Evolutionary conservation across 2,888 invertebrate species (phyloP).

Genomic region (Sipha maydis): DNA sequence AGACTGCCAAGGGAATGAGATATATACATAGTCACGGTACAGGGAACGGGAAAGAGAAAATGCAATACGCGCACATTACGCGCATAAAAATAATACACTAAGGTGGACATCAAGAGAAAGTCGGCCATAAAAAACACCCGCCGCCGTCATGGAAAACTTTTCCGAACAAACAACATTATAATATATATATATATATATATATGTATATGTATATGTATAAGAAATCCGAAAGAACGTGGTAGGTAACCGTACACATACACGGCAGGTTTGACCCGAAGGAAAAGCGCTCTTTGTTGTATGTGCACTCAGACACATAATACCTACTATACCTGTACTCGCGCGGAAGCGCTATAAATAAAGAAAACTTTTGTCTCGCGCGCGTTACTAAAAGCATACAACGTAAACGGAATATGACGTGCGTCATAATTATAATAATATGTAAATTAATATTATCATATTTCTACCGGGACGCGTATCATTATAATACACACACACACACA

Average conservation of each 20-base stretch:
- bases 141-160: background rate
- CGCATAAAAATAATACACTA: constrained; percentile 17
- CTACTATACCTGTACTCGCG: background rate
- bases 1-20: too few relatives aligned
- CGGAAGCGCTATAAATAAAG: constrained; percentile 11
- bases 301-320: background rate
- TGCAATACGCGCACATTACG: background rate
- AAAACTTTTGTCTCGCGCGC: constrained; percentile 19
- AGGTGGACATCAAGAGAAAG: constrained; percentile 39
- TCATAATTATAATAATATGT: background rate
- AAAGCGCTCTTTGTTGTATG: background rate
- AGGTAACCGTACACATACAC: background rate
- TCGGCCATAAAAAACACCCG: constrained; percentile 6
- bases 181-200: background rate
- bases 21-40: too few relatives aligned
- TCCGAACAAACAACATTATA: constrained; percentile 1
- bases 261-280: background rate
- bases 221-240: background rate
- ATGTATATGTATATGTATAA: background rate
- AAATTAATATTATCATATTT: too few relatives aligned
- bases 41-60: too few relatives aligned
- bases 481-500: too few relatives aligned
- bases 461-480: too few relatives aligned
- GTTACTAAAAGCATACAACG: constrained; percentile 6
- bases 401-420: background rate